Evolutionary conservation across 2,888 invertebrate species (phyloP).

Genomic region (Hemithea aestivaria): DNA sequence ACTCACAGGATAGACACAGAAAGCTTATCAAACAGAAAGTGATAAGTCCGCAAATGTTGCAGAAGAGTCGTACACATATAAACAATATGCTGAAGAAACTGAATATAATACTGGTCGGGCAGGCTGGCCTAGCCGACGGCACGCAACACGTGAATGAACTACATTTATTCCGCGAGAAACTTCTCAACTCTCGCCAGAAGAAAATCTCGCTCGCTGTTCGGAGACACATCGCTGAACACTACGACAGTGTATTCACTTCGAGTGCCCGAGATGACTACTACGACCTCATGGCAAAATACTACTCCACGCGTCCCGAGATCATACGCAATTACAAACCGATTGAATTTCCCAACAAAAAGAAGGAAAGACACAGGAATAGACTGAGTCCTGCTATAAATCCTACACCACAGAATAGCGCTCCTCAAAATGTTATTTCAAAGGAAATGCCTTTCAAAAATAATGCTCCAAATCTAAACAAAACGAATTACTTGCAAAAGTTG

Average conservation of each 20-base stretch:
- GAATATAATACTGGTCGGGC: slow-evolving; percentile 80
- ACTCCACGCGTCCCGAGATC: slow-evolving; percentile 30
- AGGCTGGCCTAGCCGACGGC: slow-evolving; percentile 78
- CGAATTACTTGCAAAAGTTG: slow-evolving; percentile 36
- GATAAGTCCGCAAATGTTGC: slow-evolving; percentile 48
- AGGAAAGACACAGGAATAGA: too few relatives aligned
- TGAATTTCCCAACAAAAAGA: too few relatives aligned
- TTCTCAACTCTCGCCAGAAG: slow-evolving; percentile 48
- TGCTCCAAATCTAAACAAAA: slow-evolving; percentile 16
- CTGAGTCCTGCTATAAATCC: too few relatives aligned
- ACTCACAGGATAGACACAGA: slow-evolving; percentile 62
- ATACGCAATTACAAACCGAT: slow-evolving; percentile 37
- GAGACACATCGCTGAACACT: slow-evolving; percentile 72
- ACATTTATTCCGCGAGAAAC: slow-evolving; percentile 47
- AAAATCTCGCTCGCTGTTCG: slow-evolving; percentile 58
- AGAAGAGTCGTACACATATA: slow-evolving; percentile 55
- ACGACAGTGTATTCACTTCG: slow-evolving; percentile 72
- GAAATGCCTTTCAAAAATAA: too few relatives aligned
- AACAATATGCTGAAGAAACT: slow-evolving; percentile 67
- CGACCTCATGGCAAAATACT: slow-evolving; percentile 53
- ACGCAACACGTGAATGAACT: slow-evolving; percentile 64
- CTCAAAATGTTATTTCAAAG: too few relatives aligned
- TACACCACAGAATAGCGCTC: too few relatives aligned
- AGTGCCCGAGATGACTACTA: slow-evolving; percentile 58
- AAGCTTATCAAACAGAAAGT: slow-evolving; percentile 56